phyloP scores from a whole-genome alignment of 2,888 invertebrate species.

The Synanthedon tipuliformis region DNA sequence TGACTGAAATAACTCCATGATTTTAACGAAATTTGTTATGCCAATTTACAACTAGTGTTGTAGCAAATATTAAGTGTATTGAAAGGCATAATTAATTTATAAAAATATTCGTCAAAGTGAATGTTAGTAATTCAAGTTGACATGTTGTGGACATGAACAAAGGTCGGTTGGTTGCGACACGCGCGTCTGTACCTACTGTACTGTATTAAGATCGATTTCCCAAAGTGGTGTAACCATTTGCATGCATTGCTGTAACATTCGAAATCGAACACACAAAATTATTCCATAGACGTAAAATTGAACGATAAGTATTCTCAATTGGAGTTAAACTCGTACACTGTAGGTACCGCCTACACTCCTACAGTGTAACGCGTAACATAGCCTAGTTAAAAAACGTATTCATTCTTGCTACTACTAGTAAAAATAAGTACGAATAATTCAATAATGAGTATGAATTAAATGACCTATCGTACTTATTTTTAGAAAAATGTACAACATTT shows the following conservation, averaged over 20 bases:
- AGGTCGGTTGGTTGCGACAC: conserved; percentile 12
- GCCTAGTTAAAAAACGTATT: too few species aligned
- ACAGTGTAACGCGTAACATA: too few species aligned
- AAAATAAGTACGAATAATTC: too few species aligned
- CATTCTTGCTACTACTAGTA: too few species aligned
- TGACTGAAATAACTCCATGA: too few species aligned
- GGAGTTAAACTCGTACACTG: too few species aligned
- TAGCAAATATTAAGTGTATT: not conserved
- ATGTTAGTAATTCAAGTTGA: not conserved
- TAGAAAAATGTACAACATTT: too few species aligned
- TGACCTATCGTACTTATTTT: too few species aligned
- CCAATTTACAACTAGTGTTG: not conserved
- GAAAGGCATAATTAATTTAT: not conserved
- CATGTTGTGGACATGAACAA: conserved; percentile 4
- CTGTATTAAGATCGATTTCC: conserved; percentile 11
- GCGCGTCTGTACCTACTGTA: conserved; percentile 5
- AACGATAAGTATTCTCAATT: too few species aligned
- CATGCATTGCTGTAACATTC: conserved; percentile 12
- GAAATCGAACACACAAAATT: not conserved
- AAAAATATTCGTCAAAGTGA: not conserved
- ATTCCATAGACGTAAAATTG: too few species aligned
- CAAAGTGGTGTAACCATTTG: conserved; percentile 15
- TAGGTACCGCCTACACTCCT: too few species aligned
- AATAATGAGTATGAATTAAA: too few species aligned
- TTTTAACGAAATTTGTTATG: not conserved